Conservation (phyloP, 2,797 vertebrate genomes). For the Falco columbarius region DNA sequence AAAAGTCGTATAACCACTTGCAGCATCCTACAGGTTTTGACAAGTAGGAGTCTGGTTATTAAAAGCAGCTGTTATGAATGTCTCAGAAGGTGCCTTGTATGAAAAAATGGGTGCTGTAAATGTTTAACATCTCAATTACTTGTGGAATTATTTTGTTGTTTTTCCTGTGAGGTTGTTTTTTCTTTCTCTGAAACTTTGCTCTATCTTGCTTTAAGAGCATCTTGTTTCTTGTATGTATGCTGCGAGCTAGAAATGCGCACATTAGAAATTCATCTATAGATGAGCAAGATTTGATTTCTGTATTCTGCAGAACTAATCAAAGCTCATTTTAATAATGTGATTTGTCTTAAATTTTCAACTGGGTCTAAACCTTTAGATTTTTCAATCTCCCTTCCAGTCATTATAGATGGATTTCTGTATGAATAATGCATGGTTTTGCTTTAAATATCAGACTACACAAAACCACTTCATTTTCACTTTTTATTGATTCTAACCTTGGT, state of each 20-base stretch:
- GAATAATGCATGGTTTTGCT: constrained; percentile 48
- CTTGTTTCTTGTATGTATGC: background rate
- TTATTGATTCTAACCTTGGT: constrained; percentile 37
- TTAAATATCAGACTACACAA: constrained; percentile 22
- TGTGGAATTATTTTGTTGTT: background rate
- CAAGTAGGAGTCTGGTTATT: background rate
- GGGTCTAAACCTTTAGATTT: constrained; percentile 12
- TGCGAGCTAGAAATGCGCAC: background rate
- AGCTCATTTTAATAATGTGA: constrained; percentile 33
- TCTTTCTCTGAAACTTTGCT: background rate
- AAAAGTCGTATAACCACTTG: background rate
- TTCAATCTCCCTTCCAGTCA: constrained; percentile 9
- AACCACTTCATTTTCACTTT: constrained; percentile 43
- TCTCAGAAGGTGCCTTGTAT: background rate
- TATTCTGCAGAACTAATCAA: constrained; percentile 32
- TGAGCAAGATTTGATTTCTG: background rate
- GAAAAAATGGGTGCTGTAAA: background rate
- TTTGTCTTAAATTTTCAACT: constrained; percentile 41
- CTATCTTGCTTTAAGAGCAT: background rate
- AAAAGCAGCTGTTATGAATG: background rate
- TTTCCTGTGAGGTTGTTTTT: background rate
- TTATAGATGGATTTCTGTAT: constrained; percentile 28
- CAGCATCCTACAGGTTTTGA: background rate
- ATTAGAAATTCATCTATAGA: background rate
- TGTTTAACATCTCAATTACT: background rate